phyloP scores from a whole-genome alignment of 2,797 vertebrate species.

The Alectoris magna region DNA sequence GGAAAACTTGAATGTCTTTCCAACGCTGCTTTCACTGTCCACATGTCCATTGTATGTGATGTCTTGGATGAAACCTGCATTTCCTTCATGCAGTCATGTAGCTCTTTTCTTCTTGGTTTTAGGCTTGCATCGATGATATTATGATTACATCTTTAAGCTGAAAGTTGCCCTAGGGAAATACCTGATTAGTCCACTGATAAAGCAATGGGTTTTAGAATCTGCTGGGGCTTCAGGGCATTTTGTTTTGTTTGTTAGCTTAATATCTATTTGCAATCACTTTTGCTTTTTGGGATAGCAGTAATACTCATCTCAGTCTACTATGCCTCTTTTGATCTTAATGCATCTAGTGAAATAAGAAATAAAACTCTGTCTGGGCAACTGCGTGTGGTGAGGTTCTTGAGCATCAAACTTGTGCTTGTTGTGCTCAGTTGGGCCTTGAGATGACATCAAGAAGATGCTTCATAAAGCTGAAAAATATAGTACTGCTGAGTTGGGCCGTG shows the following conservation, averaged over 20 bases:
- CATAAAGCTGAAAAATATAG: not conserved
- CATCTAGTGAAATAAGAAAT: not conserved
- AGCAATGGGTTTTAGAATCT: not conserved
- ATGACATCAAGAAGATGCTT: not conserved
- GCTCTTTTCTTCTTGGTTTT: not conserved
- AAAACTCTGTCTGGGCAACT: not conserved
- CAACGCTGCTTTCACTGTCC: not conserved
- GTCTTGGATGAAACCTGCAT: not conserved
- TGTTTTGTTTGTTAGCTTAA: not conserved
- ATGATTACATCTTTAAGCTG: not conserved
- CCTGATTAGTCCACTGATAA: not conserved
- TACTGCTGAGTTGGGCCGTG: not conserved
- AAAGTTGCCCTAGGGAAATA: not conserved
- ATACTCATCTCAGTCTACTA: not conserved
- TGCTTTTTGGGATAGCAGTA: not conserved
- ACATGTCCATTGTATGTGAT: not conserved
- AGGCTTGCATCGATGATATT: not conserved
- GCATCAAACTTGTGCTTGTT: slow-evolving; percentile 8
- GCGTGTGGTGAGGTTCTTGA: not conserved
- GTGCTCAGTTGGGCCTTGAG: not conserved
- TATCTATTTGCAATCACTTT: not conserved
- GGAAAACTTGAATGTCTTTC: not conserved
- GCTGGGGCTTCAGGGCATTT: not conserved
- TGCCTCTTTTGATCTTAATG: not conserved
- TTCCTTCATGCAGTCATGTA: not conserved